Percentiles rank a stretch among this genome's conserved stretches.
Conservation (phyloP, 2,888 invertebrate species). For the Notodonta dromedarius region DNA sequence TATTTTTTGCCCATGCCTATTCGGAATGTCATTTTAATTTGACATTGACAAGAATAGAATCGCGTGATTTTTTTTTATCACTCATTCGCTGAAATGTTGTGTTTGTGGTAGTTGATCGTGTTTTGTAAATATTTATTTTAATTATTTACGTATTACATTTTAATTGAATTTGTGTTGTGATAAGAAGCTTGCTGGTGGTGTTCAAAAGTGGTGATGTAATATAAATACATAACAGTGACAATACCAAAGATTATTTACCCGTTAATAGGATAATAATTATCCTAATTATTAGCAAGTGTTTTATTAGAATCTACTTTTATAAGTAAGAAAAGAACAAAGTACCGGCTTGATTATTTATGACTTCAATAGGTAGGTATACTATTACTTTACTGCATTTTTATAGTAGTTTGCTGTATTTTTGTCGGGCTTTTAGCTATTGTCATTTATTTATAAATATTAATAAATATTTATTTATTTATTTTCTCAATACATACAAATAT, state of each 20-base stretch:
- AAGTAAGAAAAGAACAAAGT: background rate
- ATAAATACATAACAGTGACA: slow-evolving; percentile 17
- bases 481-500: no score
- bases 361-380: no score
- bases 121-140: slow-evolving; percentile 17
- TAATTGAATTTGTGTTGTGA: slow-evolving; percentile 13
- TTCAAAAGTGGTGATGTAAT: slow-evolving; percentile 12
- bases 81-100: slow-evolving; percentile 12
- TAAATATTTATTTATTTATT: no score
- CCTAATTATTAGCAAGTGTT: slow-evolving; percentile 30
- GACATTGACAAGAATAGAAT: slow-evolving; percentile 3
- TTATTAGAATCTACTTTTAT: slow-evolving; percentile 5
- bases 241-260: slow-evolving; percentile 9
- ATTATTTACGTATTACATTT: slow-evolving; percentile 19
- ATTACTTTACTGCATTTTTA: no score
- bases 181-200: slow-evolving; percentile 11
- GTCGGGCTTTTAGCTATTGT: no score
- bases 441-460: no score
- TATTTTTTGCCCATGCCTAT: no score
- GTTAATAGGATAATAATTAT: slow-evolving; percentile 11
- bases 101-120: slow-evolving; percentile 8
- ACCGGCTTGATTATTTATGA: no score
- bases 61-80: background rate
- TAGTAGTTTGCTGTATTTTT: no score
- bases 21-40: background rate